Conservation (phyloP, 2,888 invertebrate genomes). For the Teleogryllus oceanicus region DNA sequence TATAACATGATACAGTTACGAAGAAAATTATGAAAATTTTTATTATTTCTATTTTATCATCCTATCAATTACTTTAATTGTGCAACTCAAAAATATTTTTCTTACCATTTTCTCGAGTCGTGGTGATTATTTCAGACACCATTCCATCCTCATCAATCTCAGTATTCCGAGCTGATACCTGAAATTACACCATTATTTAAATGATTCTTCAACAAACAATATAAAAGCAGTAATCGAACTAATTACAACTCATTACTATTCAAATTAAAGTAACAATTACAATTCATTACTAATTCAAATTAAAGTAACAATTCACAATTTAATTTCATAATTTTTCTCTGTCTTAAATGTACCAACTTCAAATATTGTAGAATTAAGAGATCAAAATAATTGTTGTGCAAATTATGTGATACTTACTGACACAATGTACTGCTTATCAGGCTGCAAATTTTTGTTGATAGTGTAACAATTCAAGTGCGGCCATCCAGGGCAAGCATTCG, state of each 20-base stretch:
- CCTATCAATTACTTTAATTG: background rate
- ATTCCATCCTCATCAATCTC: constrained; percentile 1
- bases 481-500: background rate
- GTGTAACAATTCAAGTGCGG: background rate
- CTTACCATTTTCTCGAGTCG: background rate
- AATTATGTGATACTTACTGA: background rate
- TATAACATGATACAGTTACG: no score
- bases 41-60: no score
- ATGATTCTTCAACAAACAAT: background rate
- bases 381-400: background rate
- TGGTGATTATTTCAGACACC: background rate
- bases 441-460: background rate
- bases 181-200: background rate
- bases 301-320: background rate
- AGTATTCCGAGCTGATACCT: background rate
- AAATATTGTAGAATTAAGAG: background rate
- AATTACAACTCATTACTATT: no score
- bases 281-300: no score
- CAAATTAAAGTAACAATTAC: background rate
- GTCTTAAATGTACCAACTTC: background rate
- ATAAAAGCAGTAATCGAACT: background rate
- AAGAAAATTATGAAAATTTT: no score
- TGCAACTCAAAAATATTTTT: background rate
- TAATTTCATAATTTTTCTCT: background rate
- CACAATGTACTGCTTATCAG: background rate